Percentiles rank a stretch among this genome's conserved stretches.
Evolutionary conservation across 2,888 invertebrate species (phyloP).

Genomic region (Dione vanillae): DNA sequence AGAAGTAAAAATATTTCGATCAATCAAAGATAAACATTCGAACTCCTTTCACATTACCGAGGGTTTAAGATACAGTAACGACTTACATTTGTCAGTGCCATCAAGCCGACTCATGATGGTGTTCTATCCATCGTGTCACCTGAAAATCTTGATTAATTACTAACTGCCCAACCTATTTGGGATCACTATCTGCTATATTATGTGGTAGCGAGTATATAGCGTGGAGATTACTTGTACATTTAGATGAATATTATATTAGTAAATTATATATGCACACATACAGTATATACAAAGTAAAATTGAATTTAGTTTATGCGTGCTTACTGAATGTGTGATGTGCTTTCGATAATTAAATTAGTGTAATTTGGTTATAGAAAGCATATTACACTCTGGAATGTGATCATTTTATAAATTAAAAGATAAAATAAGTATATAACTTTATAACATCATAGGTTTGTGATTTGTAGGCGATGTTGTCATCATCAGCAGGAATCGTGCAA

Average conservation of each 20-base stretch:
- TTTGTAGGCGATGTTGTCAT: no score
- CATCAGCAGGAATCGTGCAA: no score
- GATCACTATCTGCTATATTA: constrained; percentile 28
- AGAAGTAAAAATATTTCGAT: not conserved
- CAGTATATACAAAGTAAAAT: not conserved
- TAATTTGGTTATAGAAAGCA: no score
- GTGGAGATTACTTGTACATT: constrained; percentile 8
- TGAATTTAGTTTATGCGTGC: no score
- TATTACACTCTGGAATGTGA: no score
- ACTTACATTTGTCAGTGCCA: constrained; percentile 45
- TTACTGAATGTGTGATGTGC: no score
- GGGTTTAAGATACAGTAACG: constrained; percentile 34
- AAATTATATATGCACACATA: not conserved
- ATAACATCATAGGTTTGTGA: no score
- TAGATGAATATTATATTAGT: not conserved
- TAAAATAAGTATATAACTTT: no score
- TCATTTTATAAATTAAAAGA: no score
- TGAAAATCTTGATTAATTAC: constrained; percentile 53
- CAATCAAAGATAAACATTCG: not conserved
- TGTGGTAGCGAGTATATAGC: not conserved
- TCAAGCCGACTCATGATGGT: constrained; percentile 45
- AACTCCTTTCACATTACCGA: not conserved
- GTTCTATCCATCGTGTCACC: constrained; percentile 50
- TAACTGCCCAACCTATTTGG: constrained; percentile 43
- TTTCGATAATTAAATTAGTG: no score